These are phyloP conservation scores for Solenodon paradoxus DNA, from an alignment of 2,113 vertebrate species.

Conservation along the genomic window DNA sequence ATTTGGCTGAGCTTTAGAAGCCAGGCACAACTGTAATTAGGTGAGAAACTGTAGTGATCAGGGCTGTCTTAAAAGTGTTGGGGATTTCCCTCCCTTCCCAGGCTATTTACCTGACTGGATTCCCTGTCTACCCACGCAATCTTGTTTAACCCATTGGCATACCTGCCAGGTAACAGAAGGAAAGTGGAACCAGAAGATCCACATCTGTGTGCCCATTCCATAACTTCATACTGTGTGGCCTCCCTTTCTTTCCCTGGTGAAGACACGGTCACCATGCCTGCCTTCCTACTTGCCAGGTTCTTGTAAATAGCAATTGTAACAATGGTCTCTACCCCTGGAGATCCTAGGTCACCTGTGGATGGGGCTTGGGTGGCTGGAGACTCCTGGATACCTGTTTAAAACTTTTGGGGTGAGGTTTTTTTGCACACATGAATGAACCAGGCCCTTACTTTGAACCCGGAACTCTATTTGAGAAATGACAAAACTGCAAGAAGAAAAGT, in stretches of 20 bases:
- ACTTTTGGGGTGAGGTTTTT: too few relatives aligned
- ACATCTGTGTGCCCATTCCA: neutral
- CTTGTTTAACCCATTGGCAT: slow-evolving; percentile 37
- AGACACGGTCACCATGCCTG: neutral
- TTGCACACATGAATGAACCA: too few relatives aligned
- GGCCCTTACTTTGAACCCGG: too few relatives aligned
- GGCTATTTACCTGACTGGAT: slow-evolving; percentile 41
- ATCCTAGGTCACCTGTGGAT: too few relatives aligned
- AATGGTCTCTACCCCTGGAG: too few relatives aligned
- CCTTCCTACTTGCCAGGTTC: neutral
- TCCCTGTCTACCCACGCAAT: neutral
- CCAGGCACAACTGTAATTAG: slow-evolving; percentile 59
- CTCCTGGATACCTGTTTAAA: too few relatives aligned
- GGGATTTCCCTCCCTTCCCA: slow-evolving; percentile 51
- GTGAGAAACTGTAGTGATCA: neutral
- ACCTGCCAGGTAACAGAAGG: neutral
- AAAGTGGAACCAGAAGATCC: neutral
- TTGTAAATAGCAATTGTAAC: neutral
- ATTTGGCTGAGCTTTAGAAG: slow-evolving; percentile 41
- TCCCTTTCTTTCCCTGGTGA: neutral
- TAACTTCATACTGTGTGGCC: neutral
- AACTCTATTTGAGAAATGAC: too few relatives aligned
- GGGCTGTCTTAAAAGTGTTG: neutral
- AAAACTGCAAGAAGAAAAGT: too few relatives aligned
- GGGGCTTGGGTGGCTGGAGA: too few relatives aligned